Conservation (phyloP, 2,113 vertebrate species). For the Urocynchramus pylzowi region DNA sequence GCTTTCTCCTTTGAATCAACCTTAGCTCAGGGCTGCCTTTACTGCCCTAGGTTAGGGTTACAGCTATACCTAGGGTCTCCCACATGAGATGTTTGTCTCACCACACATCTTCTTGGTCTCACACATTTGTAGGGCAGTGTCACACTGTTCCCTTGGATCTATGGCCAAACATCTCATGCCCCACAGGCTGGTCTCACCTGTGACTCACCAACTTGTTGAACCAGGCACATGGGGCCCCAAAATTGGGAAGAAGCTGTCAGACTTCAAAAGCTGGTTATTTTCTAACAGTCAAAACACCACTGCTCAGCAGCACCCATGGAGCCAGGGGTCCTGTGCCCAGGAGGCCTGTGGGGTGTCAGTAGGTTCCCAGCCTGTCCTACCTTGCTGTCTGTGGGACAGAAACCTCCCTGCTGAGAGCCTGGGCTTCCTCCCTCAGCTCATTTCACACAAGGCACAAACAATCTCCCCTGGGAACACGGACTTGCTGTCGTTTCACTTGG, state of each 20-base stretch:
- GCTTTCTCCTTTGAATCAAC: background rate
- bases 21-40: background rate
- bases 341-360: no score
- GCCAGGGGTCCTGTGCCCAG: background rate
- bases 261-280: background rate
- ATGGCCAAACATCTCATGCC: accelerated
- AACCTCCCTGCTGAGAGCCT: background rate
- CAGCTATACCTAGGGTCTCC: background rate
- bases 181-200: no score
- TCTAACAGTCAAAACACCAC: background rate
- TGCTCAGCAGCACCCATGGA: accelerated
- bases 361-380: background rate
- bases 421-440: background rate
- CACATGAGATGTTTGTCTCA: background rate
- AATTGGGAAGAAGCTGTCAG: background rate
- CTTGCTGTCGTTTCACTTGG: accelerated
- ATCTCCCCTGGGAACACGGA: accelerated
- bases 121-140: accelerated
- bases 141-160: background rate
- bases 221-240: accelerated
- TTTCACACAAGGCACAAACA: background rate
- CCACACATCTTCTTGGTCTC: background rate
- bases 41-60: background rate
- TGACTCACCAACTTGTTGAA: background rate
- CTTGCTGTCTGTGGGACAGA: accelerated